A percentile compares a stretch with the other conserved stretches of the same genome.
Evolutionary conservation across 2,797 vertebrate genomes (phyloP).

Genomic region (Distichodus sexfasciatus): DNA sequence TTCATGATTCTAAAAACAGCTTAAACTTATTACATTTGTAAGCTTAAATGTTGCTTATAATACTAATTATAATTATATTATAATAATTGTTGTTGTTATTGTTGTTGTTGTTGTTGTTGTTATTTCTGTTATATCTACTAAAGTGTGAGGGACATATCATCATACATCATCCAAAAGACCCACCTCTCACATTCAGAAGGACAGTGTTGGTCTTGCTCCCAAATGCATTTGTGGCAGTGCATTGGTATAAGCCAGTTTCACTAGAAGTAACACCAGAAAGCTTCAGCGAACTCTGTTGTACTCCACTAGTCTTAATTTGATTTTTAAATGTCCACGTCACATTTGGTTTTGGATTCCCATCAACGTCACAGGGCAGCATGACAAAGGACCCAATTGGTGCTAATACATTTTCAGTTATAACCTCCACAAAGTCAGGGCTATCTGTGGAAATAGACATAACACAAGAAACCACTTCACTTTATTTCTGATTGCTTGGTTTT

Average conservation of each 20-base stretch:
- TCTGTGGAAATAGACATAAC: neutral
- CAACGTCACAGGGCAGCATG: slow-evolving; percentile 53
- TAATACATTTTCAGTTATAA: too few relatives aligned
- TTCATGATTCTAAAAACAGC: too few relatives aligned
- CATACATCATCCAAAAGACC: too few relatives aligned
- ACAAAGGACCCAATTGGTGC: too few relatives aligned
- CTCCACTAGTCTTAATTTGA: slow-evolving; percentile 33
- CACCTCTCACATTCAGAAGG: slow-evolving; percentile 53
- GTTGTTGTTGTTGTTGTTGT: too few relatives aligned
- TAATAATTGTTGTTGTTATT: too few relatives aligned
- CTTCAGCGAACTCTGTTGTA: slow-evolving; percentile 28
- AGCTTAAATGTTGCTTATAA: too few relatives aligned
- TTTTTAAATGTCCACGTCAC: slow-evolving; percentile 30
- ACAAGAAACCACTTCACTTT: neutral
- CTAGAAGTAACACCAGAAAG: slow-evolving; percentile 60
- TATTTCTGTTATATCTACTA: too few relatives aligned
- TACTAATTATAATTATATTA: too few relatives aligned
- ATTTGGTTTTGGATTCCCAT: slow-evolving; percentile 57
- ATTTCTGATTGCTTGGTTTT: too few relatives aligned
- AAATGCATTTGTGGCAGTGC: slow-evolving; percentile 63
- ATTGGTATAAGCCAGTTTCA: slow-evolving; percentile 58
- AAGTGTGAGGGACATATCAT: too few relatives aligned
- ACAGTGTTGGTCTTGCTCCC: slow-evolving; percentile 39
- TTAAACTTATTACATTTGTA: too few relatives aligned
- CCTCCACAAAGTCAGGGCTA: neutral